Base-by-base conservation (phyloP, 2,797 vertebrate species). In the Argyrosomus regius region DNA sequence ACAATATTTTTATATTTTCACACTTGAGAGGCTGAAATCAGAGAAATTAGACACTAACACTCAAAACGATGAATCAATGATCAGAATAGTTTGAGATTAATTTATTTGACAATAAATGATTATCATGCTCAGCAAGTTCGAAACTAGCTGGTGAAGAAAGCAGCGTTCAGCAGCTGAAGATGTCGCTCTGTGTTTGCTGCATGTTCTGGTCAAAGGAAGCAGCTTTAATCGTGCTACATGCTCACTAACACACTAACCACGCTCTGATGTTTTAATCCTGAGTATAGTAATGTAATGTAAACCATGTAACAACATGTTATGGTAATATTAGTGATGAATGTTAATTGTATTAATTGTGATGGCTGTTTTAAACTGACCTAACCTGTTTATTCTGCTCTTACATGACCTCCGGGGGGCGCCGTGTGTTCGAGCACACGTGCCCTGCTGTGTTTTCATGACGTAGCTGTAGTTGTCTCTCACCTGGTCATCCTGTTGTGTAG, bases 381-480 rank as follows among this genome's bases (percentile, higher is more conserved):
- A 95, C 93, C 87, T 81, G 80, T 95, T 65, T 81, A 14, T 83
- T 93, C 78, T 89, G 71, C 82, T 81, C 90, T 90, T 58, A 82
- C 82, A 77, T 75, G 78, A 82, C 72, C 72, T 69, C 6, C 66
- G 61, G 64, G 6, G 70, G 64, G 67, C 8, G 0, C 65, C 11
- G 68, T 82, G 75, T 61, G 75, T 85, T 41, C 63, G 62, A 53
- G 77, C 83, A 53, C 78, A 70, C n/a, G 41, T 70, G 61, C 22
- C 48, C 67, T 39, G 41, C 62, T 67, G 70, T 71, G 72, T 82
- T 68, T 66, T 63, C 43, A 49, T 66, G 53, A 58, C 52, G 49
- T 80, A 73, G 71, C 74, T 80, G 53, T 91, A 84, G 78, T 77
- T 28, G 59, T 84, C 75, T 82, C 81, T 86, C 58, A 64, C 78